Evolutionary conservation across 1,140 invertebrate genomes (phyloP).

Genomic region (Stegodyphus dumicola): DNA sequence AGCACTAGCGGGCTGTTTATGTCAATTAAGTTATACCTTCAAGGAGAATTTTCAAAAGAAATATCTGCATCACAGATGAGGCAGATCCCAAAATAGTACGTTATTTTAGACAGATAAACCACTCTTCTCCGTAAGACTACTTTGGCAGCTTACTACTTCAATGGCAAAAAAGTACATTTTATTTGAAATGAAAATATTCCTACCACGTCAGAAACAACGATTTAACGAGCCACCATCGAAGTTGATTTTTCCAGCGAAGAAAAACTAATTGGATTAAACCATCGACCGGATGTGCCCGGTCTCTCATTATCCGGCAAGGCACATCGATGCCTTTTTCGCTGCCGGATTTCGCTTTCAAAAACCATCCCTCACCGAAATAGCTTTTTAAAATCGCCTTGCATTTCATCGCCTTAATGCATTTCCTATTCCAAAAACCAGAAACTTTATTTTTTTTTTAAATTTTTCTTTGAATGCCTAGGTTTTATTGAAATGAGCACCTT

Average conservation of each 20-base stretch:
- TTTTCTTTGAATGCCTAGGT: neutral
- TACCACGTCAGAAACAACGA: neutral
- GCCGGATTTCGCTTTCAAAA: neutral
- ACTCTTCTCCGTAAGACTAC: too few relatives aligned
- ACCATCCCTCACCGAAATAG: conserved; percentile 3
- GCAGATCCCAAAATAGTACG: too few relatives aligned
- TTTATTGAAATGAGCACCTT: conserved; percentile 45
- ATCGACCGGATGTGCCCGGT: conserved; percentile 2
- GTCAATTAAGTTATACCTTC: too few relatives aligned
- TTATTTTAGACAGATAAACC: too few relatives aligned
- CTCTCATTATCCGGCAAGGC: conserved; percentile 5
- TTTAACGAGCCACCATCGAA: too few relatives aligned
- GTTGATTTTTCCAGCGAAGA: too few relatives aligned
- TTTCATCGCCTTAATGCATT: conserved; percentile 46
- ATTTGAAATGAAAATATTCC: neutral
- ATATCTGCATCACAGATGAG: too few relatives aligned
- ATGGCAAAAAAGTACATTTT: too few relatives aligned
- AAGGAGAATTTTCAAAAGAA: too few relatives aligned
- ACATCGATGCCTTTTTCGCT: neutral
- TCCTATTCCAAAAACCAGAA: neutral
- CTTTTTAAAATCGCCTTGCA: conserved; percentile 32
- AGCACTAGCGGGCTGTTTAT: too few relatives aligned
- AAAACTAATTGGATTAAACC: conserved; percentile 24
- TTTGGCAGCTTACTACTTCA: too few relatives aligned
- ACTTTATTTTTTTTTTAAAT: conserved; percentile 8